Evolutionary conservation across 2,797 vertebrate species (phyloP).

Genomic region (Loris lydekkerianus): DNA sequence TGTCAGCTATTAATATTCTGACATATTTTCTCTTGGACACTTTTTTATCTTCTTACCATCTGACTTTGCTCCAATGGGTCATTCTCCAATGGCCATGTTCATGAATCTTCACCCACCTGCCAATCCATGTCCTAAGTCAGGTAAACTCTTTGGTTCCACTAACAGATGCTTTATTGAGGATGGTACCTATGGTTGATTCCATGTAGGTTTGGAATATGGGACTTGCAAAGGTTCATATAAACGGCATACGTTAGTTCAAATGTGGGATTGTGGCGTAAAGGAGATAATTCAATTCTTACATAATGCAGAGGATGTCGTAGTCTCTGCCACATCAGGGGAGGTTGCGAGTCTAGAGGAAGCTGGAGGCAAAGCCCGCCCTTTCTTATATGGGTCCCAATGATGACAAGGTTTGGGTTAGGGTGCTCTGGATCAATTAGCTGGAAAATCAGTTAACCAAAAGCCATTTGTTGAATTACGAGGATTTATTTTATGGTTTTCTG

Average conservation of each 20-base stretch:
- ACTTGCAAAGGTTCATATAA: not conserved
- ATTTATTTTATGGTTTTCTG: not conserved
- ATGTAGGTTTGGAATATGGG: not conserved
- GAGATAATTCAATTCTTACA: not conserved
- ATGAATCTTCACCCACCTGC: not conserved
- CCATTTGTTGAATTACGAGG: not conserved
- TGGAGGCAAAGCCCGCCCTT: not conserved
- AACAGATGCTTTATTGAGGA: not conserved
- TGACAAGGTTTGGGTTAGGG: not conserved
- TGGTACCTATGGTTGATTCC: not conserved
- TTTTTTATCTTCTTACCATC: not conserved
- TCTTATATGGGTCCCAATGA: not conserved
- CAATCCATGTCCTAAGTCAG: not conserved
- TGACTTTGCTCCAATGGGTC: not conserved
- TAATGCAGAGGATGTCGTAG: not conserved
- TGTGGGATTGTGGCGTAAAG: not conserved
- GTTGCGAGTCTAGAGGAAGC: not conserved
- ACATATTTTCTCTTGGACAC: not conserved
- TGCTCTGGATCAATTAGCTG: not conserved
- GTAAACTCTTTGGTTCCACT: not conserved
- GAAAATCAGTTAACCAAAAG: not conserved
- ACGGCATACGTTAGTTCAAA: not conserved
- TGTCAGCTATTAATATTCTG: not conserved
- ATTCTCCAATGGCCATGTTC: not conserved
- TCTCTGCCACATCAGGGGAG: not conserved